Evolutionary conservation across 2,113 vertebrate species (phyloP).

Genomic region (Melanerpes aurifrons): DNA sequence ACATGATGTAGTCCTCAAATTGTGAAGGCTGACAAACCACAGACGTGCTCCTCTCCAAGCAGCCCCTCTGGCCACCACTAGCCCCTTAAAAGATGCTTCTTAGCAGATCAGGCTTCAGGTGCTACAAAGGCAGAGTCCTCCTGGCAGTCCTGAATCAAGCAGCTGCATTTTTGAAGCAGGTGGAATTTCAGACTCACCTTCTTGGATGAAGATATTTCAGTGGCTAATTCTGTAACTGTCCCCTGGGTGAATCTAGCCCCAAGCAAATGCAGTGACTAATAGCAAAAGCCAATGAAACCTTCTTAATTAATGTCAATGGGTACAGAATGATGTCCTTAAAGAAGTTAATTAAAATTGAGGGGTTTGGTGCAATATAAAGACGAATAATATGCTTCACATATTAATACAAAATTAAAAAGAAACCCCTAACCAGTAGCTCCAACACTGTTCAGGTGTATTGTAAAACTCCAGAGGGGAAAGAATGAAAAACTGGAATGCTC

Average conservation of each 20-base stretch:
- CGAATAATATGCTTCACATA: neutral
- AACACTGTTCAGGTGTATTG: neutral
- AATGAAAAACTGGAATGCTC: neutral
- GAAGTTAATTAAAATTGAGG: constrained; percentile 42
- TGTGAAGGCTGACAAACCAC: fast-evolving
- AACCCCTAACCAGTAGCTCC: neutral
- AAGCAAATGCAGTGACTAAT: neutral
- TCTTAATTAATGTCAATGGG: constrained; percentile 42
- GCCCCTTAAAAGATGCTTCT: neutral
- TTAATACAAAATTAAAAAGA: neutral
- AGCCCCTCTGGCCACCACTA: neutral
- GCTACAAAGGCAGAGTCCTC: neutral
- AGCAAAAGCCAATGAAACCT: neutral
- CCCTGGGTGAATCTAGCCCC: neutral
- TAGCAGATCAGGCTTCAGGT: neutral
- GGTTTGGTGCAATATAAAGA: neutral
- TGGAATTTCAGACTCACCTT: neutral
- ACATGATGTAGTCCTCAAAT: fast-evolving
- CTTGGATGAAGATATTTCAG: neutral
- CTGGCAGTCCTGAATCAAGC: neutral
- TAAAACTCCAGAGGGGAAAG: neutral
- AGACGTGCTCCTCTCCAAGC: neutral
- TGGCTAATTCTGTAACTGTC: neutral
- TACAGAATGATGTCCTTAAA: constrained; percentile 25
- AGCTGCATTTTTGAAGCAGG: neutral